phyloP scores from a whole-genome alignment of 2,888 invertebrate genomes.

The Hydrotaea cyrtoneurina region DNA sequence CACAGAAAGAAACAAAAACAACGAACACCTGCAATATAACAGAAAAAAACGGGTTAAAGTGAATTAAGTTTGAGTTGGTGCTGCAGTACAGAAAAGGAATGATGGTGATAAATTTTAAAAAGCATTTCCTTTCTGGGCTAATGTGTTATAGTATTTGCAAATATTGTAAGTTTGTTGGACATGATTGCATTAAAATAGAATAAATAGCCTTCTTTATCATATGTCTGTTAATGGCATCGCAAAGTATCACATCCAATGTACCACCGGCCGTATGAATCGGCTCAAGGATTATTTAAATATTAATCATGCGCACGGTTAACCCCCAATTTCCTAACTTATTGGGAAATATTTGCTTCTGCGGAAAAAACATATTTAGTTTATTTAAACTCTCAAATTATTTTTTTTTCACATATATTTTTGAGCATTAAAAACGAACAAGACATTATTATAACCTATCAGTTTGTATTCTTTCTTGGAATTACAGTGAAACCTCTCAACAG shows the following conservation, averaged over 20 bases:
- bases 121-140: conserved; percentile 9
- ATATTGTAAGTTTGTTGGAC: background rate
- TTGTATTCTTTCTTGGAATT: no score
- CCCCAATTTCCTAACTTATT: no score
- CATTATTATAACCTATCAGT: no score
- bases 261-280: background rate
- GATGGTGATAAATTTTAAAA: conserved; percentile 16
- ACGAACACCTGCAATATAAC: conserved; percentile 57
- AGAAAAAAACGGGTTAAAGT: conserved; percentile 36
- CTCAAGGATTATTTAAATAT: background rate
- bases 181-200: background rate
- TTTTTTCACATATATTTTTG: no score
- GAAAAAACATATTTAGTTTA: no score
- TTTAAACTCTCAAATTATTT: no score
- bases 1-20: conserved; percentile 11
- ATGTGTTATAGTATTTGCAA: background rate
- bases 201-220: background rate
- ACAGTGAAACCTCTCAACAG: no score
- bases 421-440: no score
- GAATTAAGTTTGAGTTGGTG: conserved; percentile 16
- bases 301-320: no score
- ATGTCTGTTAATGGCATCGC: background rate
- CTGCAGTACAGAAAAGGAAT: background rate
- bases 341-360: no score
- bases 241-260: background rate